Evolutionary conservation across 2,113 vertebrate genomes (phyloP), one percentile per base, ranked within the genome.

Genomic region (western clawed frog (Xenopus tropicalis)): DNA sequence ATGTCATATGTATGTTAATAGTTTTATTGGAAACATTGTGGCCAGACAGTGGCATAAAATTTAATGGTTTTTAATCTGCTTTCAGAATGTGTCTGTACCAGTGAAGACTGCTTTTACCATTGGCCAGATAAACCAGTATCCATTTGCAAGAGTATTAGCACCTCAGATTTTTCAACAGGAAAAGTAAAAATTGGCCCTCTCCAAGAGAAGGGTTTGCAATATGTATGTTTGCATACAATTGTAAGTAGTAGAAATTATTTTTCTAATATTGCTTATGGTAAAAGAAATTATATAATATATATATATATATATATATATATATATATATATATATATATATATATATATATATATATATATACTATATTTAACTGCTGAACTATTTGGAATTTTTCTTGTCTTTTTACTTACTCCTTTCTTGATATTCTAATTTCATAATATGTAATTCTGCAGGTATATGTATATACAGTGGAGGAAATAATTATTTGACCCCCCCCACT

Each of bases 191-290:
- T 92, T 81, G 87, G 89, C 59, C 91, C 91, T 3, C 11, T 78
- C 62, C 84, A 89, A 81, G 89, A 90, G 84, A 92, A 92, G 48
- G 89, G 89, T 51, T 72, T 70, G 14, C 90, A 92, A 16, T 85
- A 80, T 84, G 87, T 89, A 63, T 42, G 83, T 64, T 63, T 52
- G 74, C 86, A 90, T 81, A 89, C 82, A 70, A 48, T 92, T 79
- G 91, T 91, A 71, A 89, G 89, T 86, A 52, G 13, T 22, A 17
- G 1, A 59, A 59, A 11, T 14, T 48, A 48, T 37, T 8, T 37
- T 1, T 1, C 6, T 37, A 37, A 37, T 37, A 37, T 37, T 37
- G 10, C 10, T 37, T 37, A 8, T 37, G 6, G 29, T 8, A 37
- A 37, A 37, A 7, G n/a, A n/a, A n/a, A n/a, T n/a, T n/a, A n/a